Conservation (phyloP, 2,797 vertebrate species). For the Rhodeus uyekii region DNA sequence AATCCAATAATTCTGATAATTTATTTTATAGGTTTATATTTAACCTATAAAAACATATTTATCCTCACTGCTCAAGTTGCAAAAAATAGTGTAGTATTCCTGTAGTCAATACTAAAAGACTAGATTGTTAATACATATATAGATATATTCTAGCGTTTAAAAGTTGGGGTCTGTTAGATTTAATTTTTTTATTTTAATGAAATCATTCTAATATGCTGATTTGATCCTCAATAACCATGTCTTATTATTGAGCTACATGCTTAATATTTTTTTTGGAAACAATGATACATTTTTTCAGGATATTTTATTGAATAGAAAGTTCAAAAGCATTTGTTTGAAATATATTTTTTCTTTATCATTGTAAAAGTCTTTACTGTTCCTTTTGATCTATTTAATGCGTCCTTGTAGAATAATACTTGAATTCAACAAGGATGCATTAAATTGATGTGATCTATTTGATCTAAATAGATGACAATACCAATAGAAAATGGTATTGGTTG, state of each 20-base stretch:
- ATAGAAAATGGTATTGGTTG: background rate
- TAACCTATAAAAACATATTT: background rate
- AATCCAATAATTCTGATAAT: background rate
- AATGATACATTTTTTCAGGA: background rate
- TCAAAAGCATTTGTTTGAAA: background rate
- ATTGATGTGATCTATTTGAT: too few relatives aligned
- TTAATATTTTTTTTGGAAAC: background rate
- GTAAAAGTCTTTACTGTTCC: background rate
- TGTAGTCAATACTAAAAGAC: background rate
- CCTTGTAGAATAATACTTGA: background rate
- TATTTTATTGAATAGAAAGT: background rate
- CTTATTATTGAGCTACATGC: background rate
- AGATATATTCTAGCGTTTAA: background rate
- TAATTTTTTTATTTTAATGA: too few relatives aligned
- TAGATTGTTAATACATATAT: background rate
- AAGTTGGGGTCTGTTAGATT: too few relatives aligned
- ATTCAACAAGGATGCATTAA: background rate
- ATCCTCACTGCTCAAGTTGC: background rate
- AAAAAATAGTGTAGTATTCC: background rate
- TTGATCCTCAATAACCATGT: background rate
- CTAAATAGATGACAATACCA: too few relatives aligned
- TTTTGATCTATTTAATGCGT: background rate
- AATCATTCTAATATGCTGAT: background rate
- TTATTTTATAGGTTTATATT: too few relatives aligned
- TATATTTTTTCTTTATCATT: background rate